Base-by-base conservation (phyloP, 2,113 vertebrate genomes). In the Cricetomys ansorgei region DNA sequence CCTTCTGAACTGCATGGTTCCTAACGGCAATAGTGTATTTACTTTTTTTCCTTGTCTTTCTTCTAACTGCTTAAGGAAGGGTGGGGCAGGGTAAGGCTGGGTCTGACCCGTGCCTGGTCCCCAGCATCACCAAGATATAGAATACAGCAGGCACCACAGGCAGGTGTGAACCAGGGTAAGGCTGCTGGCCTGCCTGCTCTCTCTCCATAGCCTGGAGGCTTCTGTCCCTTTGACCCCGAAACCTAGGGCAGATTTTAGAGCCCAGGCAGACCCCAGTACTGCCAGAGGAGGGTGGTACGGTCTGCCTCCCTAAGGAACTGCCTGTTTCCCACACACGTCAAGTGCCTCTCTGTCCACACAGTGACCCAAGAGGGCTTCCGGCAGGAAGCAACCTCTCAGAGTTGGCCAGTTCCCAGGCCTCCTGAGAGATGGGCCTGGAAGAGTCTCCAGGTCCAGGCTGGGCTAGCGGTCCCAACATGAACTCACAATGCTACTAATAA, bases 401-500 rank as follows among this genome's bases (percentile, higher is more conserved):
- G 45, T 76, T 10, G 89, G 59, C 29, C 65, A 25, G 85, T 95
- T 97, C 96, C 96, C 97, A 97, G 80, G 70, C 91, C 73, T 77
- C 96, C 95, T 73, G 55, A 15, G 76, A 96, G 73, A 92, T 16
- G 73, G 81, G 83, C 81, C 94, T 86, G 88, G 88, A 96, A 98
- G 88, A 94, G 62, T 77, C 95, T 88, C 84, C 88, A 27, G 84
- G 93, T 69, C 67, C 89, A 59, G 17, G 65, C 83, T 31, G 67
- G 93, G 57, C 64, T 13, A 0, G 40, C 88, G 67, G 84, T 72
- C 88, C 88, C 93, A 93, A 91, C 88, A 91, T 97, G 96, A 98
- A 92, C 94, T 98, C 97, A 98, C 73, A 27, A 77, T 48, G 43
- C 67, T 81, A 50, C 96, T 96, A 98, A 97, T 92, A 96, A 98